phyloP scores from a whole-genome alignment of 2,797 vertebrate genomes.

The Typhlichthys eigenmanni region DNA sequence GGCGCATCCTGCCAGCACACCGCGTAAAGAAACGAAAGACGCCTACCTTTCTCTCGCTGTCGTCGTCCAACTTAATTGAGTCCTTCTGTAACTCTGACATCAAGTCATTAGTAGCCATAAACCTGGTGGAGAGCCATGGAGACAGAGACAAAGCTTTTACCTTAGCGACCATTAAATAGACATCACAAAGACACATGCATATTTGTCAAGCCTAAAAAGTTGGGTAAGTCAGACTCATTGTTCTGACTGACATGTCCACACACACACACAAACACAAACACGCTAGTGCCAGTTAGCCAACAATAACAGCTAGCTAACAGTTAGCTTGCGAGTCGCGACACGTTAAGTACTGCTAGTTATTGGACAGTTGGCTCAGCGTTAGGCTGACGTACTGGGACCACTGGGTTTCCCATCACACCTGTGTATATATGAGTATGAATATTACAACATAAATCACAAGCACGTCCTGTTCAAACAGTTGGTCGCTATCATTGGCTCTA shows the following conservation, averaged over 20 bases:
- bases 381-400: too few species aligned
- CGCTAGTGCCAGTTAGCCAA: neutral
- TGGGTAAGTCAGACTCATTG: too few species aligned
- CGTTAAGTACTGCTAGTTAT: too few species aligned
- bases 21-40: neutral
- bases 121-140: constrained; percentile 74
- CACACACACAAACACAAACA: neutral
- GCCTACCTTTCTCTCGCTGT: constrained; percentile 91
- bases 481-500: constrained; percentile 42
- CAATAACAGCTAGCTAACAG: neutral
- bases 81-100: constrained; percentile 99
- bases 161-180: neutral
- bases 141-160: neutral
- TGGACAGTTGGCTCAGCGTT: too few species aligned
- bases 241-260: too few species aligned
- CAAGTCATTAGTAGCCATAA: constrained; percentile 99
- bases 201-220: too few species aligned
- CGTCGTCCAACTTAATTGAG: constrained; percentile 98
- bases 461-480: constrained; percentile 60
- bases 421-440: neutral
- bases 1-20: neutral
- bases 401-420: neutral
- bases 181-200: neutral
- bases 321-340: too few species aligned
- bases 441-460: neutral